Evolutionary conservation across 2,888 invertebrate genomes (phyloP), one percentile per base, ranked within the genome.

Genomic region (Drosophila putrida): DNA sequence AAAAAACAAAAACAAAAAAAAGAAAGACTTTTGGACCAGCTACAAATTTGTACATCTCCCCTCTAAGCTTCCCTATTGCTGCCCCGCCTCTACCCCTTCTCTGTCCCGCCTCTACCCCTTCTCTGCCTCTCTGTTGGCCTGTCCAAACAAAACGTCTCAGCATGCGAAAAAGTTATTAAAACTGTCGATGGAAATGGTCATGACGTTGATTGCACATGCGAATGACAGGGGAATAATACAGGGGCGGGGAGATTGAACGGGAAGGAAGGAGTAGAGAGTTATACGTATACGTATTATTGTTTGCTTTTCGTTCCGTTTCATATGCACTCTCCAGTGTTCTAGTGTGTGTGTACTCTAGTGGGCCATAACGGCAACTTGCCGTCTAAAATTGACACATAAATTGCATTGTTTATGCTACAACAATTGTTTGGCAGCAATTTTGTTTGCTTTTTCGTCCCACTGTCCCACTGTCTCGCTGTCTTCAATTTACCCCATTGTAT

Each of bases 161-260:
- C 44, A 64, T 64, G 72, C 70, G 67, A 77, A 83, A 87, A 82
- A 83, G 82, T 83, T 83, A 88, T 83, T 83, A 83, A 83, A 83
- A 88, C 87, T 78, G 83, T 78, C 82, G 78, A 85, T 82, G 66
- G 65, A 68, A 85, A 82, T 68, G 80, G 44, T 71, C 61, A 55
- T 46, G 78, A 75, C 71, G 66, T 80, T 77, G 83, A 82, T 80
- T 83, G 78, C 80, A 72, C 72, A 75, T 68, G 58, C 55, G 64
- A 78, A 63, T 83, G 81, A 83, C 74, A 59, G 57, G 28, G 43
- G 38, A 9, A 33, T 2, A 9, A 33, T 2, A 15, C 31, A 4
- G 9, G 27, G 13, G 33, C 4, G 41, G 13, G 6, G 13, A 8
- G 38, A n/a, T n/a, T n/a, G 36, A 36, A 11, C 11, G 5, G 15